Base-by-base conservation (phyloP, 1,140 invertebrate genomes). In the Bombus fervidus region DNA sequence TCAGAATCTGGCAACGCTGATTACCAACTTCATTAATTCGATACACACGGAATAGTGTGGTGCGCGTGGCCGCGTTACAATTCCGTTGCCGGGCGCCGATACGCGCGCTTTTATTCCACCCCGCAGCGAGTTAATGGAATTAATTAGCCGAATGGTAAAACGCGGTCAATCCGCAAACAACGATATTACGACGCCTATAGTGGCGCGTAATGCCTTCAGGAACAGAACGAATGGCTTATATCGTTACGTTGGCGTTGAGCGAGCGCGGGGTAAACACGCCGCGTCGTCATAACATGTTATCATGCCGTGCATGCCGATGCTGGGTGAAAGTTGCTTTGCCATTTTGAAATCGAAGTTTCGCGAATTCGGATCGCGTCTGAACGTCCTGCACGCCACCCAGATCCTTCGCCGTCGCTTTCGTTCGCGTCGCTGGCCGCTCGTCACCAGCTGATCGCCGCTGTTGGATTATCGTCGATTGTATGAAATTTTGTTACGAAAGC, bases 21-120 rank as follows among this genome's bases (percentile, higher is more conserved):
- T 87, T 87, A 87, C 81, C 81, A 83, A 87, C 86, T 87, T 87
- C 81, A 87, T 87, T 87, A 87, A 87, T 87, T 87, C 86, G 86
- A 84, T 72, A 83, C 81, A 72, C 73, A 73, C 34, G 41, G 66
- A 72, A 41, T 64, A 64, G 77, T 68, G 57, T 18, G 57, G 25
- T 0, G 47, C 43, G 28, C 53, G 41, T 15, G 53, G 37, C 47
- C 64, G 57, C 68, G 79, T 82, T 80, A 86, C 62, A 74, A 81
- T 80, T 85, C 76, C 41, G 39, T 72, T 57, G 47, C 64, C 62
- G 25, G 39, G 10, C n/a, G 15, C 18, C 72, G 64, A 86, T 82
- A 62, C 39, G 34, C 39, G n/a, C 8, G 47, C 81, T 86, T 86
- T 86, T 86, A 86, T 86, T 86, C 57, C n/a, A 37, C 39, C 73